A percentile compares a stretch with the other conserved stretches of the same genome.
These are phyloP conservation scores for Anoplophora glabripennis DNA, from an alignment of 1,140 invertebrate species.

Conservation along the genomic window DNA sequence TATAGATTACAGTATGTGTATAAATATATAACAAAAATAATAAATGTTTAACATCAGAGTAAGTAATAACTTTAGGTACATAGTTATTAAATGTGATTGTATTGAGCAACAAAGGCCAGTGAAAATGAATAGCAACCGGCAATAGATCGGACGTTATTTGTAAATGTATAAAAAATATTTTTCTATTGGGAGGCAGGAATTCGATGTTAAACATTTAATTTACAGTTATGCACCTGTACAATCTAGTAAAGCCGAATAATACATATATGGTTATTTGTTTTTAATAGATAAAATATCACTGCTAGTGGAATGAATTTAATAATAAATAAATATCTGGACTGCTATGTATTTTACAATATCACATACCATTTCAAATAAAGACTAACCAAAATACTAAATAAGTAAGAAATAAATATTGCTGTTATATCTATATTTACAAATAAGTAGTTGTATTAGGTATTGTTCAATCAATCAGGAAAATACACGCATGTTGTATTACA, in stretches of 20 bases:
- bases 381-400: conserved; percentile 13
- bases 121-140: conserved; percentile 30
- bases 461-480: too few species aligned
- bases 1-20: conserved; percentile 11
- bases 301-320: background rate
- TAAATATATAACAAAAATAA: conserved; percentile 24
- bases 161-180: conserved; percentile 40
- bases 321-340: background rate
- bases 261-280: background rate
- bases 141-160: conserved; percentile 24
- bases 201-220: conserved; percentile 46
- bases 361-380: too few species aligned
- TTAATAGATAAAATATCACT: background rate
- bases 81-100: conserved; percentile 30
- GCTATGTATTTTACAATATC: too few species aligned
- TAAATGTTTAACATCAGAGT: conserved; percentile 44
- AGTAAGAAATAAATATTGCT: conserved; percentile 8
- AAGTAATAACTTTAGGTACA: conserved; percentile 18
- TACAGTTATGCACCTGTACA: conserved; percentile 17
- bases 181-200: conserved; percentile 26
- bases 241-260: conserved; percentile 6
- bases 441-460: too few species aligned
- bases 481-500: too few species aligned
- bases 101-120: conserved; percentile 32
- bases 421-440: background rate